phyloP scores from a whole-genome alignment of 1,140 invertebrate genomes.

The Drosophila repleta region DNA sequence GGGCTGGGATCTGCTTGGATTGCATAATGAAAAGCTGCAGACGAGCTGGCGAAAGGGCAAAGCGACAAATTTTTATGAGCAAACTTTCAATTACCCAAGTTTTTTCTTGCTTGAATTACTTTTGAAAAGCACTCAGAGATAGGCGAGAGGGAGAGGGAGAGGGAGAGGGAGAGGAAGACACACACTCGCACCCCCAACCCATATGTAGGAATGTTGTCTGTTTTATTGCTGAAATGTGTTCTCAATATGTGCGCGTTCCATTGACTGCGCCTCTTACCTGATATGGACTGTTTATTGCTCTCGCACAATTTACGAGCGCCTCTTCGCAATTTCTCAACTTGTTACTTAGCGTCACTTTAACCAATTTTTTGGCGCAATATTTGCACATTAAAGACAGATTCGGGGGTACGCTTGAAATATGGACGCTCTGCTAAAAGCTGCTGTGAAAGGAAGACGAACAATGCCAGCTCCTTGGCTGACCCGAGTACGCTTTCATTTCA shows the following conservation, averaged over 20 bases:
- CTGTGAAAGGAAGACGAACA: slow-evolving; percentile 29
- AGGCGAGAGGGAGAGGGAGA: no score
- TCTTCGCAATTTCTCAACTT: slow-evolving; percentile 75
- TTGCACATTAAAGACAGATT: slow-evolving; percentile 27
- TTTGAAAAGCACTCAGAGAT: slow-evolving; percentile 62
- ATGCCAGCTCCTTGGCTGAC: slow-evolving; percentile 9
- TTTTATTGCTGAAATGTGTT: slow-evolving; percentile 23
- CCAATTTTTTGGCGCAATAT: slow-evolving; percentile 65
- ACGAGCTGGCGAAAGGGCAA: slow-evolving; percentile 41
- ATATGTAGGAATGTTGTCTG: slow-evolving; percentile 33
- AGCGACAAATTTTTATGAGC: slow-evolving; percentile 80
- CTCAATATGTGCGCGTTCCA: slow-evolving; percentile 20
- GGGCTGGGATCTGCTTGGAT: slow-evolving; percentile 9
- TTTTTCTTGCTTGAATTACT: slow-evolving; percentile 80
- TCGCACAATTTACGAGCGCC: slow-evolving; percentile 72
- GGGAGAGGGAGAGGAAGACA: no score
- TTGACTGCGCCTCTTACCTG: slow-evolving; percentile 20
- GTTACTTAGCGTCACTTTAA: slow-evolving; percentile 75
- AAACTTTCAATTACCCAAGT: slow-evolving; percentile 81
- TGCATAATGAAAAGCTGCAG: slow-evolving; percentile 75
- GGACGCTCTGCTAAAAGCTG: slow-evolving; percentile 25
- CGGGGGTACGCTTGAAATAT: slow-evolving; percentile 44
- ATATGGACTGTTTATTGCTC: slow-evolving; percentile 72
- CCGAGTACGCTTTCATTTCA: slow-evolving; percentile 38
- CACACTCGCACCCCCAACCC: slow-evolving; percentile 5